A percentile compares a stretch with the other conserved stretches of the same genome.
These are phyloP conservation scores for Pipistrellus kuhlii DNA, from an alignment of 2,797 vertebrate species.

Conservation along the genomic window DNA sequence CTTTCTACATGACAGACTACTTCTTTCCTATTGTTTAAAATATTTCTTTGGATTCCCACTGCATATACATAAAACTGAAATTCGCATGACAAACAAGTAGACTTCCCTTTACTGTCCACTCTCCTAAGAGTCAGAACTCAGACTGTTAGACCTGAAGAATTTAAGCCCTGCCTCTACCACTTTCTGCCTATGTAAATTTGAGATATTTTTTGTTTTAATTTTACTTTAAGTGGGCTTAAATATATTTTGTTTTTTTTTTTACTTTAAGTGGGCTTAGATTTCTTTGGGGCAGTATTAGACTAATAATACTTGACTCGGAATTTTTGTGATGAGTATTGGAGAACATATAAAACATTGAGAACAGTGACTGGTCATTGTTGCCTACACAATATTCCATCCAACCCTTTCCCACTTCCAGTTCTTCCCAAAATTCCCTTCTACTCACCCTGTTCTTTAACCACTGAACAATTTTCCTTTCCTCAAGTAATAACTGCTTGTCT, in stretches of 20 bases:
- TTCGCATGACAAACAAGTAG: not conserved
- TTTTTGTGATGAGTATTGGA: not conserved
- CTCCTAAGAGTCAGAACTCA: not conserved
- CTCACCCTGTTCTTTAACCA: not conserved
- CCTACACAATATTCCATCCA: too few relatives aligned
- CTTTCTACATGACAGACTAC: not conserved
- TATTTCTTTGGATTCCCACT: not conserved
- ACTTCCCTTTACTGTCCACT: not conserved
- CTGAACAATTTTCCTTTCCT: not conserved
- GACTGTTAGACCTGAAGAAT: not conserved
- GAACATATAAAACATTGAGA: not conserved
- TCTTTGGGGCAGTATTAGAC: not conserved
- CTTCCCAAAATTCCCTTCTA: not conserved
- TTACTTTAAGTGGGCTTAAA: not conserved
- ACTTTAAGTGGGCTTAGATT: not conserved
- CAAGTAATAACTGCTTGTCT: not conserved
- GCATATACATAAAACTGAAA: not conserved
- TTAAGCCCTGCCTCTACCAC: not conserved
- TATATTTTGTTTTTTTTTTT: not conserved
- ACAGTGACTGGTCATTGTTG: not conserved
- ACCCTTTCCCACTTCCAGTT: not conserved
- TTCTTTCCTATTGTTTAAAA: slow-evolving; percentile 12
- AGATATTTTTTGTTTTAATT: not conserved
- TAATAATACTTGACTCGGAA: not conserved
- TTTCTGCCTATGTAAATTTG: slow-evolving; percentile 26